These are phyloP conservation scores for Leucozona laternaria DNA, from an alignment of 2,888 invertebrate genomes.

Conservation along the genomic window DNA sequence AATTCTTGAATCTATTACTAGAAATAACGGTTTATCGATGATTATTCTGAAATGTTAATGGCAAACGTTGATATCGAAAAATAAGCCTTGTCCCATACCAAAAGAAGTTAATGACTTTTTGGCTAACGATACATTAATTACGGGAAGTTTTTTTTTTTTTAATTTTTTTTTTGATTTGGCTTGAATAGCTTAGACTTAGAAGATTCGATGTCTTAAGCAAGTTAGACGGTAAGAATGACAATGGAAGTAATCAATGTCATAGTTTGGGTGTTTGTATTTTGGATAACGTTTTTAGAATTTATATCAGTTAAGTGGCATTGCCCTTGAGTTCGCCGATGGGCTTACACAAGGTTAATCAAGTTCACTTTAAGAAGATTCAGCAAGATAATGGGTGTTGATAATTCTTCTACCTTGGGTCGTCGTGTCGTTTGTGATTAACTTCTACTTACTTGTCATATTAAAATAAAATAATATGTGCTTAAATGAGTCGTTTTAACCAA, in stretches of 20 bases:
- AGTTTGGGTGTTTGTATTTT: background rate
- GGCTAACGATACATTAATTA: conserved; percentile 26
- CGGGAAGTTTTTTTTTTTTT: background rate
- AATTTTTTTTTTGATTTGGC: background rate
- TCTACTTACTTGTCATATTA: no score
- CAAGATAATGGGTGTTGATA: background rate
- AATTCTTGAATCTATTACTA: background rate
- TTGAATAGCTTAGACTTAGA: background rate
- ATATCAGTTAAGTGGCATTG: conserved; percentile 10
- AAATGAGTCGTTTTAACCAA: no score
- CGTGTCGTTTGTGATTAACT: background rate
- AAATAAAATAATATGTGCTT: no score
- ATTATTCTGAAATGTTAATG: conserved; percentile 1
- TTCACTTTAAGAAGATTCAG: background rate
- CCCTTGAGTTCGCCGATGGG: background rate
- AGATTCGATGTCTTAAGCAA: background rate
- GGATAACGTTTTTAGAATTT: conserved; percentile 13
- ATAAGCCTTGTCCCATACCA: background rate
- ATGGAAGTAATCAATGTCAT: conserved; percentile 31
- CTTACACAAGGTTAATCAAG: background rate
- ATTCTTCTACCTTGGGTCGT: no score
- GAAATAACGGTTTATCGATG: conserved; percentile 20
- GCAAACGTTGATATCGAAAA: background rate
- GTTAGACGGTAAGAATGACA: conserved; percentile 4
- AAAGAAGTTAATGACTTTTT: conserved; percentile 25